Percentiles rank a stretch among this genome's conserved stretches.
These are phyloP conservation scores for Eupithecia tripunctaria DNA, from an alignment of 2,888 invertebrate species.

Conservation along the genomic window DNA sequence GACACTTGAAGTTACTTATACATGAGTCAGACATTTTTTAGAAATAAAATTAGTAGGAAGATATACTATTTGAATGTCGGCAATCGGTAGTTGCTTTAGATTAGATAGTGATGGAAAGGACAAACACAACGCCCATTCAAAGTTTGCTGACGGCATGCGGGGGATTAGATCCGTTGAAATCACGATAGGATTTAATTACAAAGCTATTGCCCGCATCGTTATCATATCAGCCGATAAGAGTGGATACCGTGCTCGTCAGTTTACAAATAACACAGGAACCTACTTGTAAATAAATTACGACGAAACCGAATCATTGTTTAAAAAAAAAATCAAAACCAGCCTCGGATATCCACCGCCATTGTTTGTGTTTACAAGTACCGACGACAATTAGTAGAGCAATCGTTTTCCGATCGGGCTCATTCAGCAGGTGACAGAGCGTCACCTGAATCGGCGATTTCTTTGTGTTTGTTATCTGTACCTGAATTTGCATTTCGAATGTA, in stretches of 20 bases:
- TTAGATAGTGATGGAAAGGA: slow-evolving; percentile 38
- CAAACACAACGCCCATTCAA: slow-evolving; percentile 37
- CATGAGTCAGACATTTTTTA: not conserved
- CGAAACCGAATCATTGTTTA: slow-evolving; percentile 60
- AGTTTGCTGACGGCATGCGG: slow-evolving; percentile 34
- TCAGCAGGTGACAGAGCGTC: slow-evolving; percentile 64
- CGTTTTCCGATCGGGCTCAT: slow-evolving; percentile 63
- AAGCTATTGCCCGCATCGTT: slow-evolving; percentile 46
- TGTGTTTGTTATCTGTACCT: slow-evolving; percentile 61
- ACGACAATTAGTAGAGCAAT: slow-evolving; percentile 75
- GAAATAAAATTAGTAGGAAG: slow-evolving; percentile 7
- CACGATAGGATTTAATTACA: slow-evolving; percentile 47
- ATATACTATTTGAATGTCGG: slow-evolving; percentile 23
- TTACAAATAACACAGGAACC: slow-evolving; percentile 56
- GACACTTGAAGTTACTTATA: slow-evolving; percentile 5
- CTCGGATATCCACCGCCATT: slow-evolving; percentile 66
- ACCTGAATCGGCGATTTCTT: slow-evolving; percentile 64
- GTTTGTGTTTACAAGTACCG: slow-evolving; percentile 71
- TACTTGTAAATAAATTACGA: slow-evolving; percentile 66
- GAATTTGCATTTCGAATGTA: slow-evolving; percentile 58
- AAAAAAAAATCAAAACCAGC: slow-evolving; percentile 59
- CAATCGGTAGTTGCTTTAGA: slow-evolving; percentile 35
- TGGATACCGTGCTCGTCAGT: slow-evolving; percentile 49
- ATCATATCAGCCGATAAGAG: slow-evolving; percentile 54
- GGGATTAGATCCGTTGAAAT: slow-evolving; percentile 43